phyloP scores from a whole-genome alignment of 2,888 invertebrate species.

The Flabesymbios commensalis region DNA sequence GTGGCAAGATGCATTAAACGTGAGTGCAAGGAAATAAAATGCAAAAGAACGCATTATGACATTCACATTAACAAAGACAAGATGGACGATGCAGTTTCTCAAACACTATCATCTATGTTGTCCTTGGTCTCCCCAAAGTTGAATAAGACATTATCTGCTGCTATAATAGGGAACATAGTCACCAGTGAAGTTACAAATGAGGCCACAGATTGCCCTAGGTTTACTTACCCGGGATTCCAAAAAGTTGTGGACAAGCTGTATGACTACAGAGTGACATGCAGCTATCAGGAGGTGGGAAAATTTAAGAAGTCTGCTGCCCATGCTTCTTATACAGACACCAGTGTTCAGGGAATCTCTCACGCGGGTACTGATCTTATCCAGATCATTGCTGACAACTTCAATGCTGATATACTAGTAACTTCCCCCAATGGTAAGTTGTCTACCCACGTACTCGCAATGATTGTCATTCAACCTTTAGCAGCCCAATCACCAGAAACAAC shows the following conservation, averaged over 20 bases:
- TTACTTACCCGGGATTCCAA: neutral
- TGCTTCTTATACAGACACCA: neutral
- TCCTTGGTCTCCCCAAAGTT: too few species aligned
- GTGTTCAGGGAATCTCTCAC: neutral
- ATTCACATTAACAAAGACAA: too few species aligned
- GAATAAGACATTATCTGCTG: too few species aligned
- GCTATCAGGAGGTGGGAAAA: constrained; percentile 1
- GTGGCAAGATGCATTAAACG: too few species aligned
- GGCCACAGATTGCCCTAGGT: neutral
- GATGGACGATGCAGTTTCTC: too few species aligned
- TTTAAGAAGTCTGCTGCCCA: neutral
- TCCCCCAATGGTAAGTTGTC: too few species aligned
- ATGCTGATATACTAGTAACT: neutral
- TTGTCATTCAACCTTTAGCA: too few species aligned
- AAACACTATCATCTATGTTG: too few species aligned
- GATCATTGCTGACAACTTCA: neutral
- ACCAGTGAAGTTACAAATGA: neutral
- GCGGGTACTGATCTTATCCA: neutral
- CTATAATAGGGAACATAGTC: neutral
- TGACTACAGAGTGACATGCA: neutral
- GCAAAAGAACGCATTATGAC: too few species aligned
- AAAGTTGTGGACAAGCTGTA: neutral
- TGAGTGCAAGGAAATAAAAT: too few species aligned
- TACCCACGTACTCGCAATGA: too few species aligned
- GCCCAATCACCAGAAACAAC: too few species aligned